Percentiles rank a stretch among this genome's conserved stretches.
Evolutionary conservation across 1,140 invertebrate species (phyloP).

Genomic region (Aphis gossypii): DNA sequence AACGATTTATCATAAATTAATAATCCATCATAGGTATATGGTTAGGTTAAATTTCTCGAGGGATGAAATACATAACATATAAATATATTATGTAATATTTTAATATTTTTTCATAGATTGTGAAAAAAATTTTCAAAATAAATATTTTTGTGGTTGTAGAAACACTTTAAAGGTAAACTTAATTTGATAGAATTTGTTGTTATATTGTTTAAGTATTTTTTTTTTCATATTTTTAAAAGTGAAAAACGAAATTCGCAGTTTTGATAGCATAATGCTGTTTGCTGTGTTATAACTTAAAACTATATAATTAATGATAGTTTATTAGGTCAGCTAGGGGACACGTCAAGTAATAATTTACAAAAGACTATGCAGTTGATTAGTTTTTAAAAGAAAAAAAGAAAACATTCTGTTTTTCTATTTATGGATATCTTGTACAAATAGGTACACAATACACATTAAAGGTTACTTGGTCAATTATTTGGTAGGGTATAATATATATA

Average conservation of each 20-base stretch:
- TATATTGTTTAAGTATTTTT: not conserved
- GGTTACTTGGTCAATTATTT: slow-evolving; percentile 35
- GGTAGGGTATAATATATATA: not conserved
- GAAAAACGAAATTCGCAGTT: not conserved
- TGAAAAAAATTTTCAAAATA: not conserved
- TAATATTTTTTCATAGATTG: not conserved
- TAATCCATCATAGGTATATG: not conserved
- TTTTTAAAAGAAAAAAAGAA: not conserved
- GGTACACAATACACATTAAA: not conserved
- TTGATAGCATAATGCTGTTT: not conserved
- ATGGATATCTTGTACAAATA: not conserved
- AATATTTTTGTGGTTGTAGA: not conserved
- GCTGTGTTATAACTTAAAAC: not conserved
- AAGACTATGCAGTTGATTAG: not conserved
- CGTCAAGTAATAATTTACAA: not conserved
- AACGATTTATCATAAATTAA: not conserved
- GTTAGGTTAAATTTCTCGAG: not conserved
- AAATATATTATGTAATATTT: not conserved
- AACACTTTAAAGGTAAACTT: not conserved
- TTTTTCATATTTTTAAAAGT: not conserved
- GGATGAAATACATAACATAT: not conserved
- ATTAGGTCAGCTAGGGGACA: not conserved
- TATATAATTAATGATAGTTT: not conserved
- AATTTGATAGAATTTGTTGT: not conserved
- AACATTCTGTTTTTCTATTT: slow-evolving; percentile 26